Conservation (phyloP, 2,113 vertebrate species). For the Phocoena sinus region DNA sequence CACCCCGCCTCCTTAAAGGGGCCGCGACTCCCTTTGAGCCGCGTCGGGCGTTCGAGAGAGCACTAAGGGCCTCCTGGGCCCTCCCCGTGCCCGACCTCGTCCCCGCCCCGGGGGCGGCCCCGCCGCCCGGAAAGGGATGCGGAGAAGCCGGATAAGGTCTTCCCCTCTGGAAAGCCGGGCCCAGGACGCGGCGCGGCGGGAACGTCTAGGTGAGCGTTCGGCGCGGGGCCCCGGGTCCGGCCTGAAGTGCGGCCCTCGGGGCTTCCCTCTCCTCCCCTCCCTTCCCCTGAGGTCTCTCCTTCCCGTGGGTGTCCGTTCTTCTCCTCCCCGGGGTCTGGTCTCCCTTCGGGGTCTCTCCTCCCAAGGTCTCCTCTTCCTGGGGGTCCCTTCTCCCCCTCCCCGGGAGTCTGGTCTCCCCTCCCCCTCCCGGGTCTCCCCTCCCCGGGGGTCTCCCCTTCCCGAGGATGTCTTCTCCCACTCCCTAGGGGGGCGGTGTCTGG, state of each 20-base stretch:
- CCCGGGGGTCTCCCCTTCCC: background rate
- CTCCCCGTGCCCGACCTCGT: background rate
- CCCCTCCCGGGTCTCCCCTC: background rate
- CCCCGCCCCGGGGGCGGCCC: background rate
- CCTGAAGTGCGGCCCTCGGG: background rate
- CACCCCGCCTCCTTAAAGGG: conserved; percentile 38
- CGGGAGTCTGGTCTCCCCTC: no score
- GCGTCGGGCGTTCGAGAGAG: background rate
- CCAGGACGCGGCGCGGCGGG: background rate
- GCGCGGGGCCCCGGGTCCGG: background rate
- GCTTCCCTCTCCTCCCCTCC: background rate
- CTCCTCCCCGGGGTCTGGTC: background rate
- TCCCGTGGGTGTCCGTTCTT: background rate
- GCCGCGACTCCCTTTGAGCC: background rate
- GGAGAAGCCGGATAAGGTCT: background rate
- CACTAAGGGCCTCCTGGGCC: fast-evolving
- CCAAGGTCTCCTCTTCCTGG: background rate
- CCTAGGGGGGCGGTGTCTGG: background rate
- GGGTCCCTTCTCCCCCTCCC: no score
- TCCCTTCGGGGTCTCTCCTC: background rate
- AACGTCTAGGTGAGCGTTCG: background rate
- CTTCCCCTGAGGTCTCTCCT: background rate
- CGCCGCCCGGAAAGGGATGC: background rate
- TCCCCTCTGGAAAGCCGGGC: background rate
- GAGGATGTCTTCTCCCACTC: no score